Base-by-base conservation (phyloP, 2,113 vertebrate species). In the Centropus bengalensis region DNA sequence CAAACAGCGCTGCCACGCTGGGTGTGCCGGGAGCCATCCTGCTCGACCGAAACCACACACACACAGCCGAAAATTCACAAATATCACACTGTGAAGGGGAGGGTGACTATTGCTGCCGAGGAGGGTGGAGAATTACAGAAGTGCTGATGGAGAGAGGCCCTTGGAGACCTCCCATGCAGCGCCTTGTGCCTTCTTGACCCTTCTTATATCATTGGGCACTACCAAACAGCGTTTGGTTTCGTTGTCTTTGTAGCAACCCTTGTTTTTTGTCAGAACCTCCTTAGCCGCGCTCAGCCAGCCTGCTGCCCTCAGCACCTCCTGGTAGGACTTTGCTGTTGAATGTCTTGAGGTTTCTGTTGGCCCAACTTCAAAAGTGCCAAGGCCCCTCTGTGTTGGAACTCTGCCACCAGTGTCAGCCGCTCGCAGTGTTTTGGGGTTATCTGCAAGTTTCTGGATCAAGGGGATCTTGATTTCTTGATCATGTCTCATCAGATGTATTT, bases 51-150 rank as follows among this genome's bases (percentile, higher is more conserved):
- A n/a, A n/a, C n/a, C n/a, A n/a, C n/a, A n/a, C n/a, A n/a, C n/a
- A n/a, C n/a, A n/a, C n/a, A n/a, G n/a, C n/a, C n/a, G n/a, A n/a
- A n/a, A n/a, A n/a, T n/a, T n/a, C n/a, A n/a, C n/a, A n/a, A n/a
- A n/a, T n/a, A n/a, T n/a, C n/a, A n/a, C n/a, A n/a, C n/a, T 55
- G 10, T 44, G 14, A 3, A 0, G 8, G 19, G 58, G 63, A 60
- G 21, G 17, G 54, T 26, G 55, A 64, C 12, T 66, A 32, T n/a
- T 64, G 66, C 55, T 60, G 38, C 49, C 5, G 47, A 82, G 42
- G 30, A 40, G 27, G 36, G 33, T 45, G 42, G 32, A 42, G 32
- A 84, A 55, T 70, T 59, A 12, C 15, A 26, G 58, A 71, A 17
- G 11, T 42, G 10, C 64, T 64, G 23, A 14, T 51, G 38, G 71